Percentiles rank a stretch among this genome's conserved stretches.
Conservation (phyloP, 2,113 vertebrate species). For the Paraplagusia blochii region DNA sequence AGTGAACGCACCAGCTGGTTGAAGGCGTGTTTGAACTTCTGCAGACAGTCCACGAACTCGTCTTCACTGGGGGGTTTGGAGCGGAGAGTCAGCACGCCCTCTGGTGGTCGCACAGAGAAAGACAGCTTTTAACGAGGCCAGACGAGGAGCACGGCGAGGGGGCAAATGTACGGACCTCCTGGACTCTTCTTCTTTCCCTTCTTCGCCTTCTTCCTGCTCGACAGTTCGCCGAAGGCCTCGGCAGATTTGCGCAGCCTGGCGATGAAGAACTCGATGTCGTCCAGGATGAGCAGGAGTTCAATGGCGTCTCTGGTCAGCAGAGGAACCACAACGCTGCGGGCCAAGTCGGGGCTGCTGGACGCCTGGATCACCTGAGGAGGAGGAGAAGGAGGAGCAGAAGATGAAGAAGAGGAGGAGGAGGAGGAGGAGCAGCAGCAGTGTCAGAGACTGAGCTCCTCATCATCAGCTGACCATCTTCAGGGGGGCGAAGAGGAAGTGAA, state of each 20-base stretch:
- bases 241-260: constrained; percentile 94
- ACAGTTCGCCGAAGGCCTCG: constrained; percentile 88
- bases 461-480: constrained; percentile 82
- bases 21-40: constrained; percentile 97
- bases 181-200: constrained; percentile 90
- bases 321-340: constrained; percentile 85
- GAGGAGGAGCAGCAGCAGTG: too few relatives aligned
- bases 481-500: constrained; percentile 94
- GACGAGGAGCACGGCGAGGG: too few relatives aligned
- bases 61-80: constrained; percentile 86
- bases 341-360: constrained; percentile 86
- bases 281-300: constrained; percentile 90
- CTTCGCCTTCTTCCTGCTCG: constrained; percentile 88
- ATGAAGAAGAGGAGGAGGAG: too few relatives aligned
- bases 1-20: constrained; percentile 87
- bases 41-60: constrained; percentile 92
- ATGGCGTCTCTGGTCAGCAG: constrained; percentile 86
- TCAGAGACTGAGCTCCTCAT: too few relatives aligned
- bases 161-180: constrained; percentile 78
- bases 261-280: constrained; percentile 95
- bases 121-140: not conserved
- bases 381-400: too few relatives aligned
- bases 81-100: constrained; percentile 93
- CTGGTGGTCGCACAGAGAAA: constrained; percentile 69
- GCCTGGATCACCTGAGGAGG: constrained; percentile 89